phyloP scores from a whole-genome alignment of 2,797 vertebrate genomes.

The Telmatherina bonti region DNA sequence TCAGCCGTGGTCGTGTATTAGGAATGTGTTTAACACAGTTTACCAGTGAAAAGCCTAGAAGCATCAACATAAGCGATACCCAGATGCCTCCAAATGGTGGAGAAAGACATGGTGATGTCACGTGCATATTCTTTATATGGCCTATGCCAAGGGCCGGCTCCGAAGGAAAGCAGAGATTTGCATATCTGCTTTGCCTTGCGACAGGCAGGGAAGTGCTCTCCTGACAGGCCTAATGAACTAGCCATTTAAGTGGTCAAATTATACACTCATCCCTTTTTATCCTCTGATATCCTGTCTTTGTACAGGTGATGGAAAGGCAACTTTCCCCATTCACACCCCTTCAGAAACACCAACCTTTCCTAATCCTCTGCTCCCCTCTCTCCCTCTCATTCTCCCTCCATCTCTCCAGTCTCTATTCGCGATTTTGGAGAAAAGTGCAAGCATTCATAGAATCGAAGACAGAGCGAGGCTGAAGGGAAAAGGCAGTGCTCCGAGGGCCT shows the following conservation, averaged over 20 bases:
- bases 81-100: too few relatives aligned
- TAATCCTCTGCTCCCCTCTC: conserved; percentile 64
- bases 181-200: conserved; percentile 72
- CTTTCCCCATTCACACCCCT: conserved; percentile 78
- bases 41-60: too few relatives aligned
- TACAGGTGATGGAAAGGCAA: conserved; percentile 83
- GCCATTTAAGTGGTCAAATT: conserved; percentile 83
- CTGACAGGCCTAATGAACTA: conserved; percentile 82
- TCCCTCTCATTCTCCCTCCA: conserved; percentile 30
- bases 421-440: conserved; percentile 76
- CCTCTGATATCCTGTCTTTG: conserved; percentile 77
- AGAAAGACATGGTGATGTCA: too few relatives aligned
- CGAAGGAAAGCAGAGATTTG: conserved; percentile 68
- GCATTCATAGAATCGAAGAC: conserved; percentile 70
- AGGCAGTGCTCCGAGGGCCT: conserved; percentile 76
- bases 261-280: conserved; percentile 82
- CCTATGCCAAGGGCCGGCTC: too few relatives aligned
- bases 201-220: conserved; percentile 74
- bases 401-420: conserved; percentile 60
- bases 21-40: too few relatives aligned
- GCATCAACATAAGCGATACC: too few relatives aligned
- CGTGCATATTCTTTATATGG: too few relatives aligned
- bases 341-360: conserved; percentile 71
- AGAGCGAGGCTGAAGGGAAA: conserved; percentile 65
- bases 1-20: too few relatives aligned